These are phyloP conservation scores for honey bee (Apis mellifera) DNA, from an alignment of 1,140 invertebrate genomes.

Conservation along the genomic window Amel_HAv3.1 CM009939.2:5418001-5418500, in stretches of 20 bases:
- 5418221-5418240: neutral
- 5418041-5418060: neutral
- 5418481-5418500: no score
- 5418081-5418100: neutral
- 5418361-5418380: neutral
- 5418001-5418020: neutral
- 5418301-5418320: conserved; percentile 16
- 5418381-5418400: neutral
- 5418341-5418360: conserved; percentile 1
- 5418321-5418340: neutral
- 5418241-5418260: conserved; percentile 47
- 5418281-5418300: conserved; percentile 31
- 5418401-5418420: neutral
- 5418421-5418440: no score
- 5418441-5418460: no score
- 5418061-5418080: conserved; percentile 6
- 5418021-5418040: neutral
- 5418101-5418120: conserved; percentile 39
- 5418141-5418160: conserved; percentile 48
- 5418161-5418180: conserved; percentile 32
- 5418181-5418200: neutral
- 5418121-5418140: conserved; percentile 26
- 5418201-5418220: conserved; percentile 30
- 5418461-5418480: no score
- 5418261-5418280: neutral